Base-by-base conservation (phyloP, 1,140 invertebrate genomes). In the Cydia pomonella region DNA sequence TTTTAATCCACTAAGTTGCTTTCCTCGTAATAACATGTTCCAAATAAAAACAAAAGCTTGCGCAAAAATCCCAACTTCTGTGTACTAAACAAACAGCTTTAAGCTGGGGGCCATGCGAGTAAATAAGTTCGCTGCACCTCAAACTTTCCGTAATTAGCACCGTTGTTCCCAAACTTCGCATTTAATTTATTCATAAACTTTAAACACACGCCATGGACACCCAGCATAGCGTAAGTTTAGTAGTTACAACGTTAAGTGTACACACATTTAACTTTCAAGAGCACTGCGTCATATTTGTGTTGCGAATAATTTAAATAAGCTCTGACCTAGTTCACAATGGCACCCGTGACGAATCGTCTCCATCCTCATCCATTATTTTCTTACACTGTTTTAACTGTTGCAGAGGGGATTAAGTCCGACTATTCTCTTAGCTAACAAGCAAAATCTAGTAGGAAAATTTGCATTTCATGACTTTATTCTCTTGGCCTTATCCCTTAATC, bases 141-240 rank as follows among this genome's bases (percentile, higher is more conserved):
- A 53, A 53, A 53, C 50, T 53, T 53, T 53, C 3, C 50, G 50
- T 53, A 53, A 53, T 53, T 53, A 53, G 50, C 50, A 53, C 50
- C 18, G 50, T 53, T 53, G 50, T 21, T 53, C 50, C n/a, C 50
- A 53, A 53, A 53, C 16, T 53, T 53, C 50, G n/a, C 50, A 53
- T 53, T 53, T 53, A 53, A 53, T 53, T 53, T 53, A 53, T 53
- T 53, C 50, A 53, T 53, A 53, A 53, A 53, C 50, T 53, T 53
- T 53, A 53, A 44, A 44, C n/a, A 53, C 50, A 53, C n/a, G n/a
- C 50, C 12, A 53, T 53, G 50, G 50, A 53, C 50, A 53, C 50
- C 13, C 13, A 12, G n/a, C 50, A 18, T 53, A 9, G 16, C 50
- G 16, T 53, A 53, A 53, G 50, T 18, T 53, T 53, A 18, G 50